These are phyloP conservation scores for Equus quagga DNA, from an alignment of 2,113 vertebrate species.

Conservation along the genomic window DNA sequence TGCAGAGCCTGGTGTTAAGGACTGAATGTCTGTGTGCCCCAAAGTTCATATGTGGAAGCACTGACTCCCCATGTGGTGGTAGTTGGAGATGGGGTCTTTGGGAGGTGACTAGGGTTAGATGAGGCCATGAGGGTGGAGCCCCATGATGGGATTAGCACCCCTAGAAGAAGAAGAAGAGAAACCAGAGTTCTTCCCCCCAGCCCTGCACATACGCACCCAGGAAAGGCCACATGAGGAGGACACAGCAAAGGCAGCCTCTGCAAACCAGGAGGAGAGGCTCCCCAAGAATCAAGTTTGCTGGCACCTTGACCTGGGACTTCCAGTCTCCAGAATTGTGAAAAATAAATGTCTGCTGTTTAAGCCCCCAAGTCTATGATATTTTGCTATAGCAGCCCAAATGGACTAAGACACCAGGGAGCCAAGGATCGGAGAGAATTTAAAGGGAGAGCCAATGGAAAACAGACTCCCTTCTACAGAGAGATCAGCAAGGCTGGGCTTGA, in stretches of 20 bases:
- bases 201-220: background rate
- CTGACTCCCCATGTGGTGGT: background rate
- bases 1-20: background rate
- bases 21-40: background rate
- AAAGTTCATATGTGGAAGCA: background rate
- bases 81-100: background rate
- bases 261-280: background rate
- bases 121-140: background rate
- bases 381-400: no score
- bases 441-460: background rate
- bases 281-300: accelerated
- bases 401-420: background rate
- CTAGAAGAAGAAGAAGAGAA: background rate
- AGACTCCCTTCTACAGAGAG: accelerated
- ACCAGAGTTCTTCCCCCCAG: background rate
- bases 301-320: background rate
- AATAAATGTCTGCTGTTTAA: background rate
- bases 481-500: background rate
- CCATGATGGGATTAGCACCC: background rate
- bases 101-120: background rate
- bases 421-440: background rate
- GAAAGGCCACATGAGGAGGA: background rate
- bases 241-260: background rate
- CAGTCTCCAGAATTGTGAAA: background rate
- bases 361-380: accelerated